These are phyloP conservation scores for Seladonia tumulorum DNA, from an alignment of 2,888 invertebrate genomes.

Conservation along the genomic window DNA sequence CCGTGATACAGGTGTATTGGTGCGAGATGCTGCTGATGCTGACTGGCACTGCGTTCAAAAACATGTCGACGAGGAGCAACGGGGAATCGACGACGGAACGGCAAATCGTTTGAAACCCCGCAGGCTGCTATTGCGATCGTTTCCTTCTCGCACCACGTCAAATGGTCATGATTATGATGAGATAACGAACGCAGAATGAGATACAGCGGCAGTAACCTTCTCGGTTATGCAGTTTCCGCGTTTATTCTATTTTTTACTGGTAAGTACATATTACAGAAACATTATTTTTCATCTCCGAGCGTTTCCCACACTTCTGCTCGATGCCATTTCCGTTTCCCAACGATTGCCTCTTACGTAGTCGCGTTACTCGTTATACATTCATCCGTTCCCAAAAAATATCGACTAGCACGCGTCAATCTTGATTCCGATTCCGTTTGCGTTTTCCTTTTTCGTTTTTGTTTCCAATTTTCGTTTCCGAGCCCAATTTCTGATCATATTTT, in stretches of 20 bases:
- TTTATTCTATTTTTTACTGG: conserved; percentile 81
- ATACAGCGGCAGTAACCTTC: conserved; percentile 81
- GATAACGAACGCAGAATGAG: conserved; percentile 84
- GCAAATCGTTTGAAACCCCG: conserved; percentile 41
- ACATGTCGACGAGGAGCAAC: conserved; percentile 47
- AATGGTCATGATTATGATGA: conserved; percentile 78
- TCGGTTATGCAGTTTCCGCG: conserved; percentile 82
- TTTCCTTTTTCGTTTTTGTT: background rate
- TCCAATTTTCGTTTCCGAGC: background rate
- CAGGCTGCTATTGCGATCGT: conserved; percentile 16
- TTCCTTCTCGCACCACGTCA: conserved; percentile 48
- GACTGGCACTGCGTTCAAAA: conserved; percentile 35
- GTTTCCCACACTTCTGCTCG: background rate
- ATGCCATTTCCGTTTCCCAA: background rate
- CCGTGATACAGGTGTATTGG: conserved; percentile 61
- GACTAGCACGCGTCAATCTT: background rate
- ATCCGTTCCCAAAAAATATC: background rate
- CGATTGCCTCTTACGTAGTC: background rate
- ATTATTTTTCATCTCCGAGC: background rate
- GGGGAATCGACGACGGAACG: conserved; percentile 23
- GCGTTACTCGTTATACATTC: background rate
- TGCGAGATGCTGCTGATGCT: conserved; percentile 29
- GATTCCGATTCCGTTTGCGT: background rate
- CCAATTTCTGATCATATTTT: background rate
- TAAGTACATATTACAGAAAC: conserved; percentile 66